Evolutionary conservation across 2,888 invertebrate species (phyloP), one percentile per base, ranked within the genome.

Genomic region (Cerastis rubricosa): DNA sequence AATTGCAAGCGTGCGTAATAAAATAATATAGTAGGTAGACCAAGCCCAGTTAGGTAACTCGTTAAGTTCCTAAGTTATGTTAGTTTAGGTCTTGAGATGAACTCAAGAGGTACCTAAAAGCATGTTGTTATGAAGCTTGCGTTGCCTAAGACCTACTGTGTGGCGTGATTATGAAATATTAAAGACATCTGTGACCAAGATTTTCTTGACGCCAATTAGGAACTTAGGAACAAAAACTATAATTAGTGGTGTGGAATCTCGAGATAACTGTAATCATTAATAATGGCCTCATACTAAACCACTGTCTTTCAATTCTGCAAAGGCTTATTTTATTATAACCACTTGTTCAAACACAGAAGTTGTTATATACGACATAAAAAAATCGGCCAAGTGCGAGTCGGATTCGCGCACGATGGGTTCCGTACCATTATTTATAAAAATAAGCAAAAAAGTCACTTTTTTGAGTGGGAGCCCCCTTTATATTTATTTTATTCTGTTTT

Each of bases 21-120:
- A 79, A 49, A 7, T 76, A 71, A 71, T 17, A 45, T 51, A 22
- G 25, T 63, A 64, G 49, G 9, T 35, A 59, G 45, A 69, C 35
- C 7, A 49, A 35, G 14, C 67, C 3, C 11, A 19, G 9, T 85
- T 76, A 54, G 17, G 76, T 35, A 76, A 85, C 25, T 71, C 54
- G 45, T 78, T 68, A 71, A 57, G 64, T 49, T 57, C 49, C 59
- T n/a, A 61, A 80, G 66, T 35, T n/a, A 67, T 17, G 61, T 25
- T 29, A 68, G 65, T 74, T 79, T 71, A 80, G 14, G 11, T 59
- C 67, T 63, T 59, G 61, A 29, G n/a, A 57, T 22, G 68, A 61
- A 22, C 49, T 70, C 29, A 47, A 68, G 75, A 68, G 47, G 54
- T 61, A 67, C 29, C 47, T 85, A 22, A n/a, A 69, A 45, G 66